Base-by-base conservation (phyloP, 92 coral and sea anemone genomes). In the Pocillopora grandis region DNA sequence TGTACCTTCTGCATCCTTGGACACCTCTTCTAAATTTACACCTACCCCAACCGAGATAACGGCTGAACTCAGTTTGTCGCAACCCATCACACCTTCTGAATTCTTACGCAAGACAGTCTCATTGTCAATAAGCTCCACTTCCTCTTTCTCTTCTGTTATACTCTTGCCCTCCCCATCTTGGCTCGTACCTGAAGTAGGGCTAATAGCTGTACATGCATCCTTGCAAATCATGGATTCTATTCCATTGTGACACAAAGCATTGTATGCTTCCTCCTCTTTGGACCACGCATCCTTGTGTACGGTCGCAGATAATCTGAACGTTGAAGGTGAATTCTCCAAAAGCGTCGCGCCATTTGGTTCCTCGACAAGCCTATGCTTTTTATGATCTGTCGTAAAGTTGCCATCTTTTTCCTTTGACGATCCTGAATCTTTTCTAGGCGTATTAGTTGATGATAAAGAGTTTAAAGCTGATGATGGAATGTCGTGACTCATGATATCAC, bases 361-460 rank as follows among this genome's bases (percentile, higher is more conserved):
- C 58, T 77, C 61, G 14, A 62, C 67, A 62, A 76, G 61, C 59
- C 70, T 79, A n/a, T 82, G 78, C 69, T 87, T 79, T 18, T 76
- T 76, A 37, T 76, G 27, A 17, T 0, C 12, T 21, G 9, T 36
- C 1, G 14, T 56, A 20, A 58, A 10, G 1, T 42, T 71, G 12
- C 9, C 2, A 21, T 12, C 75, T 15, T 65, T 75, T 31, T 56
- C 74, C n/a, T 62, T 56, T 21, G 80, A 21, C 21, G 64, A 49
- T 20, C 36, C 16, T 27, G 49, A 58, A 61, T 13, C 20, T 55
- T 74, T 62, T 33, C 20, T 75, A 52, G 31, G 63, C 23, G 67
- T 52, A 21, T 48, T 12, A 9, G 52, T 42, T 42, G 52, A 3
- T 42, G 8, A 42, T 4, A 2, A 42, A 42, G 4, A 42, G 52